These are phyloP conservation scores for Brachirus orientalis DNA, from an alignment of 2,113 vertebrate species.

Conservation along the genomic window DNA sequence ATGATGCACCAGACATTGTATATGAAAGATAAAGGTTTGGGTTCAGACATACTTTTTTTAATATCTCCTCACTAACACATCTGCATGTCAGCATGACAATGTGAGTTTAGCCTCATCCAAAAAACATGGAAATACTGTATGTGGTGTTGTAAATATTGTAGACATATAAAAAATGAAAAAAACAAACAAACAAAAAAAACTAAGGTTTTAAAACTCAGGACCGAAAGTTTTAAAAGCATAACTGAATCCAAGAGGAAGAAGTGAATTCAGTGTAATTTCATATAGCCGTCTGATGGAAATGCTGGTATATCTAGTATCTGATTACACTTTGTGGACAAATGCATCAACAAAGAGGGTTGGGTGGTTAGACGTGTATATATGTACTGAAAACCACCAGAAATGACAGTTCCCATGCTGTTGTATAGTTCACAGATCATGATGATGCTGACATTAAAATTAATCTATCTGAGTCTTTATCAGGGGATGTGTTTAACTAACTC, in stretches of 20 bases:
- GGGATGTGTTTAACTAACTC: not conserved
- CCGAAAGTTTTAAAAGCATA: too few species aligned
- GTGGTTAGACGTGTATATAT: not conserved
- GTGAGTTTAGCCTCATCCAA: constrained; percentile 1
- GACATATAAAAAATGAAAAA: not conserved
- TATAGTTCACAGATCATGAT: not conserved
- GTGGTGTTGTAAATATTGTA: not conserved
- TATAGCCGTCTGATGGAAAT: not conserved
- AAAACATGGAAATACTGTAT: too few species aligned
- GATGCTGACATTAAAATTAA: not conserved
- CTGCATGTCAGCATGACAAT: too few species aligned
- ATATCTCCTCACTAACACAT: constrained; percentile 14
- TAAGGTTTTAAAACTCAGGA: not conserved
- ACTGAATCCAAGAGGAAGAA: not conserved
- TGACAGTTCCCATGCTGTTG: not conserved
- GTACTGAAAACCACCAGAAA: not conserved
- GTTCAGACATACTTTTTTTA: constrained; percentile 2
- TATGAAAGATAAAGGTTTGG: constrained; percentile 3
- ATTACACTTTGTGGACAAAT: constrained; percentile 2
- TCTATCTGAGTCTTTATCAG: not conserved
- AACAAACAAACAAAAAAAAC: not conserved
- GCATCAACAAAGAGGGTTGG: not conserved
- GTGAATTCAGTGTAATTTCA: not conserved
- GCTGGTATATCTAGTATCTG: not conserved
- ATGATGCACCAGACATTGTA: constrained; percentile 28